Evolutionary conservation across 2,113 vertebrate genomes (phyloP), one percentile per base, ranked within the genome.

Genomic region (Syngnathus typhle): DNA sequence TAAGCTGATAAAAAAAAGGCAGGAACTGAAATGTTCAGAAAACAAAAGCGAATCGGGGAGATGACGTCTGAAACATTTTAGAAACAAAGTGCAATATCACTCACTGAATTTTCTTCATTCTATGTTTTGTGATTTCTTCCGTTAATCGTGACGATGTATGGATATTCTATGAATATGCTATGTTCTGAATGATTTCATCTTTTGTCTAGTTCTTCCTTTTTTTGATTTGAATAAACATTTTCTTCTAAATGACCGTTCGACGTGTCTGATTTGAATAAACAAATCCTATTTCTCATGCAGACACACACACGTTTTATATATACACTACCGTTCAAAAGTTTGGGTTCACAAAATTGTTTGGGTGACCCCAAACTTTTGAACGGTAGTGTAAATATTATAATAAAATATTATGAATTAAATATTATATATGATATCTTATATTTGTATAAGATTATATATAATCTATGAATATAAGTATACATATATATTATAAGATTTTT

Each of bases 61-160:
- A 91, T 82, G 89, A 92, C 91, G 93, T 94, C 92, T 93, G 93
- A 94, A 93, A 94, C 87, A 88, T 87, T 95, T 94, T 93, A 92
- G 88, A 89, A 93, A 95, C 88, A 92, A 96, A 95, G 96, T 98
- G 96, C 96, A 98, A 98, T 98, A 98, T 96, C 93, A 93, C 92
- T 83, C 93, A 91, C 92, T 93, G 92, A 92, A 87, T 93, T 93
- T 93, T 93, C 90, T 93, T 93, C 90, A 84, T 94, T 91, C 82
- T 94, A 91, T 91, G 90, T 86, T 77, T 80, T 74, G 77, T 73
- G 76, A 82, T 80, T 81, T 74, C 82, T 86, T 84, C 82, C 92
- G 91, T 93, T 93, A 91, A 92, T 94, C 92, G 93, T 88, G 89
- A 84, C 84, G 91, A 92, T 94, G 91, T 92, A 92, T 95, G 94